These are phyloP conservation scores for Gadus macrocephalus DNA, from an alignment of 2,113 vertebrate genomes.

Conservation along the genomic window DNA sequence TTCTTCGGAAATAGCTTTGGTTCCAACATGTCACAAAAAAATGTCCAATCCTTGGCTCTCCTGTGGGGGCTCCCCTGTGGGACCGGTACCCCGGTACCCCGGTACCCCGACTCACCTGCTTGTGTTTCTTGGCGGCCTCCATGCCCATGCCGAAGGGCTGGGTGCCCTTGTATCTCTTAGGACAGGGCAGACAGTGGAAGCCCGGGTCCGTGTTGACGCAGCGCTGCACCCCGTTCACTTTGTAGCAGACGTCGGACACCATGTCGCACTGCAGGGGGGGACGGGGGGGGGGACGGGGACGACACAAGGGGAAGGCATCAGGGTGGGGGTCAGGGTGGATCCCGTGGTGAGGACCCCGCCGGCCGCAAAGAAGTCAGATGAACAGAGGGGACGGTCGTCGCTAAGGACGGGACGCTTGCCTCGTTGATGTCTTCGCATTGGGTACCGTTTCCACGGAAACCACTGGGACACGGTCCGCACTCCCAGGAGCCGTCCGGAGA, in stretches of 20 bases:
- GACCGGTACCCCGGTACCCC: too few species aligned
- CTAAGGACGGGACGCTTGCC: conserved; percentile 62
- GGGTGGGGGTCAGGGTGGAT: too few species aligned
- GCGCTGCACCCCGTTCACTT: conserved; percentile 75
- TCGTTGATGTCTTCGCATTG: conserved; percentile 92
- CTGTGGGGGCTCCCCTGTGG: conserved; percentile 5
- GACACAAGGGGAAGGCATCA: background rate
- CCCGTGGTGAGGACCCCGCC: too few species aligned
- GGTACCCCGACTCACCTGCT: conserved; percentile 77
- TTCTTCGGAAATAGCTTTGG: conserved; percentile 31
- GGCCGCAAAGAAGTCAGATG: too few species aligned
- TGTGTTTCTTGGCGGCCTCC: conserved; percentile 82
- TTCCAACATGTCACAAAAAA: conserved; percentile 27
- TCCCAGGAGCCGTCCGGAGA: conserved; percentile 93
- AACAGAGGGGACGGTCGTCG: too few species aligned
- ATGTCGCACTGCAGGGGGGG: conserved; percentile 78
- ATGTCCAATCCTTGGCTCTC: background rate
- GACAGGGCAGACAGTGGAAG: conserved; percentile 94
- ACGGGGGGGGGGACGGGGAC: background rate
- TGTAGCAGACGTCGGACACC: conserved; percentile 88
- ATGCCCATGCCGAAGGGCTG: conserved; percentile 90
- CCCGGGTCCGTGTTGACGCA: conserved; percentile 93
- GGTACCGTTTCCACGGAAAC: conserved; percentile 89
- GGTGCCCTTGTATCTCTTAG: conserved; percentile 88
- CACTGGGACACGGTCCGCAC: conserved; percentile 87